These are phyloP conservation scores for Drosophila repleta DNA, from an alignment of 1,140 invertebrate species.

Conservation along the genomic window DNA sequence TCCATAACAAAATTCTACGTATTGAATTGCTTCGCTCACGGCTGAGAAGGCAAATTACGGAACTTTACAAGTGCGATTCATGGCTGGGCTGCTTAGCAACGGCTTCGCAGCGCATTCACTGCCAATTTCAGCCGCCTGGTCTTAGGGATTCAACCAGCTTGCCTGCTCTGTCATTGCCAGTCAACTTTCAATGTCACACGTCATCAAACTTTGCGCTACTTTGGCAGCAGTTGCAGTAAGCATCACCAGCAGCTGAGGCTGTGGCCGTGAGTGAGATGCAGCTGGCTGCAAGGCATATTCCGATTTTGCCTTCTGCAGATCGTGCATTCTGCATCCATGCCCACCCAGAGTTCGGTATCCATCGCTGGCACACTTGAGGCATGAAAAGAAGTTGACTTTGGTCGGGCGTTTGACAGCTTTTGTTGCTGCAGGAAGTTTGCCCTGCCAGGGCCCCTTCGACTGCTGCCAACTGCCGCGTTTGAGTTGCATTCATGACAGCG, in stretches of 20 bases:
- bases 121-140: slow-evolving; percentile 3
- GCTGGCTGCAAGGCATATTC: background rate
- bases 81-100: background rate
- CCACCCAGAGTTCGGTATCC: slow-evolving; percentile 16
- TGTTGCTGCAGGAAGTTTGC: slow-evolving; percentile 14
- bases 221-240: slow-evolving; percentile 11
- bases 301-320: slow-evolving; percentile 4
- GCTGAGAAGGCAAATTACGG: slow-evolving; percentile 65
- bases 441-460: background rate
- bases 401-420: slow-evolving; percentile 39
- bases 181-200: slow-evolving; percentile 79
- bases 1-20: too few relatives aligned
- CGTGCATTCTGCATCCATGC: slow-evolving; percentile 1
- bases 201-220: slow-evolving; percentile 70
- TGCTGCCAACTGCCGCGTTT: background rate
- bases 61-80: slow-evolving; percentile 40
- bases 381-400: slow-evolving; percentile 36
- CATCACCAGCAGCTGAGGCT: background rate
- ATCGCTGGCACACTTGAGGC: slow-evolving; percentile 30
- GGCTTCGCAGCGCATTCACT: slow-evolving; percentile 12
- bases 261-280: background rate
- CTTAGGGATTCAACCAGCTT: background rate
- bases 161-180: slow-evolving; percentile 39
- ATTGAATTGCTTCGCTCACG: slow-evolving; percentile 25
- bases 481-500: slow-evolving; percentile 61